phyloP scores from a whole-genome alignment of 1,140 invertebrate species.

The Coptotermes formosanus region DNA sequence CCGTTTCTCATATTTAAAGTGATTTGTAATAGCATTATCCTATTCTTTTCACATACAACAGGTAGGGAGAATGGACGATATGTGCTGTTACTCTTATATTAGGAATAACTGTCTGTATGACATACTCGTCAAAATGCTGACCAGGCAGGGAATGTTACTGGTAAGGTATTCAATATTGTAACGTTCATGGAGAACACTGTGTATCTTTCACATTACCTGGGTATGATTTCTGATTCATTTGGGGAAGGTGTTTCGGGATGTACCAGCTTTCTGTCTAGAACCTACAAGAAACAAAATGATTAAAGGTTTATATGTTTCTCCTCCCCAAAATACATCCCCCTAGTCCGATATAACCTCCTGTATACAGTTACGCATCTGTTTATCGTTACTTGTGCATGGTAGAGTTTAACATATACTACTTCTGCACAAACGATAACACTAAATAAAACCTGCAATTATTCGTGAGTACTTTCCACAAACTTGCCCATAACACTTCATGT shows the following conservation, averaged over 20 bases:
- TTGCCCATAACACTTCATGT: background rate
- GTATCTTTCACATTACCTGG: background rate
- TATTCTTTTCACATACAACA: no score
- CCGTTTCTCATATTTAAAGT: no score
- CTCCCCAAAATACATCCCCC: slow-evolving; percentile 30
- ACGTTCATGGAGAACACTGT: no score
- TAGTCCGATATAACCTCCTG: background rate
- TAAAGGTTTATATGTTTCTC: slow-evolving; percentile 39
- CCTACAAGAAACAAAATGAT: slow-evolving; percentile 20
- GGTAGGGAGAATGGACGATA: no score
- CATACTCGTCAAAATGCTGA: no score
- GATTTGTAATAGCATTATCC: no score
- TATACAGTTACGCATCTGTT: background rate
- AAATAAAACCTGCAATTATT: background rate
- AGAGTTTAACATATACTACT: background rate
- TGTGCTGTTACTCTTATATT: no score
- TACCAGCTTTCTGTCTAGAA: slow-evolving; percentile 36
- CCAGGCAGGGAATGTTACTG: no score
- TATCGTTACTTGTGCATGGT: background rate
- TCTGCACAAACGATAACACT: background rate
- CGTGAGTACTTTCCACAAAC: background rate
- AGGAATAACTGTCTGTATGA: no score
- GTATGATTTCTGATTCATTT: slow-evolving; percentile 39
- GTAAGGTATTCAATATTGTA: no score
- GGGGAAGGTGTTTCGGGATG: slow-evolving; percentile 51